phyloP scores from a whole-genome alignment of 1,140 invertebrate species.

The Drosophila ironensis region DNA sequence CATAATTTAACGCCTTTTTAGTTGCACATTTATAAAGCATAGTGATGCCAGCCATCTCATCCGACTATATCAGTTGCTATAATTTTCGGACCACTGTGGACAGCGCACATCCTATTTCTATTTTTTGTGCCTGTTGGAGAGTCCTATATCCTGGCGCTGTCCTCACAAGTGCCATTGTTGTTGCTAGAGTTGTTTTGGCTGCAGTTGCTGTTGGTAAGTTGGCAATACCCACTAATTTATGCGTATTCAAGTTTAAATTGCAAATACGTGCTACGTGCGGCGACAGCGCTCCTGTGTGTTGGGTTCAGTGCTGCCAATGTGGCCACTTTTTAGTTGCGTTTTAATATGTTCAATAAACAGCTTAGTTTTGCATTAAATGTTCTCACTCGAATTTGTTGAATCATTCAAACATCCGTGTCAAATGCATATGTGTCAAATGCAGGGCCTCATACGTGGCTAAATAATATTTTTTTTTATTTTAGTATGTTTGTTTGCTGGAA shows the following conservation, averaged over 20 bases:
- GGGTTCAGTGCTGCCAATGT: not conserved
- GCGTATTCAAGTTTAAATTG: slow-evolving; percentile 77
- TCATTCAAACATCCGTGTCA: too few species aligned
- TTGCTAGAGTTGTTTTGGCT: slow-evolving; percentile 17
- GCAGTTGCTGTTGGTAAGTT: slow-evolving; percentile 48
- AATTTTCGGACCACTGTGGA: slow-evolving; percentile 32
- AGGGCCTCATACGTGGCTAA: too few species aligned
- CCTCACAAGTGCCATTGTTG: slow-evolving; percentile 40
- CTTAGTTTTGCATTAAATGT: not conserved
- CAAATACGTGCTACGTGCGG: slow-evolving; percentile 64
- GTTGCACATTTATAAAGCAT: slow-evolving; percentile 11
- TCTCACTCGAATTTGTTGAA: too few species aligned
- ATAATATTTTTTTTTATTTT: too few species aligned
- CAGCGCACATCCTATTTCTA: slow-evolving; percentile 9
- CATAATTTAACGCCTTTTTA: slow-evolving; percentile 20
- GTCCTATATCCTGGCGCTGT: slow-evolving; percentile 25
- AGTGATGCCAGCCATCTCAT: not conserved
- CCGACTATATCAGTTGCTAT: slow-evolving; percentile 23
- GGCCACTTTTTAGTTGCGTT: not conserved
- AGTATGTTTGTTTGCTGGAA: too few species aligned
- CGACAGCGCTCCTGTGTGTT: not conserved
- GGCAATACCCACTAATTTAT: slow-evolving; percentile 74
- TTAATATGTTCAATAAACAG: not conserved
- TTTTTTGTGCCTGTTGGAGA: not conserved
- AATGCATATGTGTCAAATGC: too few species aligned